phyloP scores from a whole-genome alignment of 2,888 invertebrate genomes.

The Rhopalosiphum nymphaeae region DNA sequence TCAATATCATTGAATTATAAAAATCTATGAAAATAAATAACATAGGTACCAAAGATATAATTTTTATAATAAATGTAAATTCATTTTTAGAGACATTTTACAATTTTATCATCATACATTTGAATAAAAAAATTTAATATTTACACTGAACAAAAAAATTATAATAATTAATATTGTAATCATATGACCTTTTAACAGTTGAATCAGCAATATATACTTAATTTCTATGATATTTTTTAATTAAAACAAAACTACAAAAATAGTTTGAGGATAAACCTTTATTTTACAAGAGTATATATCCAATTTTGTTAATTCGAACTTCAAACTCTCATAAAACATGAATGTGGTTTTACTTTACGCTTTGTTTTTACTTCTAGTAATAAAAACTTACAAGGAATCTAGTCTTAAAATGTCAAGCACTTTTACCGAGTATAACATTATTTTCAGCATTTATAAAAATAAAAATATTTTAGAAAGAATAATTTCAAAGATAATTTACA shows the following conservation, averaged over 20 bases:
- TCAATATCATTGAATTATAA: background rate
- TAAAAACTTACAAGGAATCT: background rate
- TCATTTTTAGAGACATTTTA: too few relatives aligned
- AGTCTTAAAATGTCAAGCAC: background rate
- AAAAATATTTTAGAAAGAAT: background rate
- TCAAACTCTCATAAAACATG: background rate
- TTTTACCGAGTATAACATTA: background rate
- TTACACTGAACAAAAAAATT: too few relatives aligned
- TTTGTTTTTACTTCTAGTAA: background rate
- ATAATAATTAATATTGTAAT: too few relatives aligned
- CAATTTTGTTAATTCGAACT: background rate
- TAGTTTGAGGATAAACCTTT: background rate
- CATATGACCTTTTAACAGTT: too few relatives aligned
- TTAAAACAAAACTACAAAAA: background rate
- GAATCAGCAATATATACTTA: too few relatives aligned
- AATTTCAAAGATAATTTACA: background rate
- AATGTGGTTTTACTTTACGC: background rate
- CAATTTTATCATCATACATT: too few relatives aligned
- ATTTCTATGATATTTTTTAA: background rate
- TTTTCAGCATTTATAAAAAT: background rate
- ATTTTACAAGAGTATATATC: background rate
- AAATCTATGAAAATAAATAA: background rate
- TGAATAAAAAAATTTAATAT: too few relatives aligned
- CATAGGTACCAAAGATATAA: background rate
- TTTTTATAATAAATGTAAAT: too few relatives aligned